Percentiles rank a stretch among this genome's conserved stretches.
Evolutionary conservation across 2,113 vertebrate species (phyloP).

Genomic region (Pluvialis apricaria): DNA sequence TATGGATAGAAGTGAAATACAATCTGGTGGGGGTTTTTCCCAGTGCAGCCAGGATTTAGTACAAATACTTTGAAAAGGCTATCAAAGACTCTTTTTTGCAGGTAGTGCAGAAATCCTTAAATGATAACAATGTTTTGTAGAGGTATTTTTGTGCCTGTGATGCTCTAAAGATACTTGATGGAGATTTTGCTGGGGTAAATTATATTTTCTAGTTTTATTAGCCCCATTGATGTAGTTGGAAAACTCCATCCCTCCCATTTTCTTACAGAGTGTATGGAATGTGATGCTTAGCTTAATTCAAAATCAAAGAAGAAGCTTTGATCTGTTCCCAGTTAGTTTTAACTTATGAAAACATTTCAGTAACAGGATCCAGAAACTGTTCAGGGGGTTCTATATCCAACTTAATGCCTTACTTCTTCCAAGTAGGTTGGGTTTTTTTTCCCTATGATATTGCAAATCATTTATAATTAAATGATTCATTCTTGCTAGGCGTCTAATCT

Average conservation of each 20-base stretch:
- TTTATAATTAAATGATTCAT: neutral
- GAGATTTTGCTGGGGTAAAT: neutral
- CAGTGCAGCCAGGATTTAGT: neutral
- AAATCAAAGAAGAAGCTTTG: neutral
- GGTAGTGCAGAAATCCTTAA: neutral
- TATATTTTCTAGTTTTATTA: neutral
- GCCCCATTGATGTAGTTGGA: neutral
- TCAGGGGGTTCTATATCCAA: neutral
- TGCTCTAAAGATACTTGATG: neutral
- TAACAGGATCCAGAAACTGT: neutral
- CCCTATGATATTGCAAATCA: neutral
- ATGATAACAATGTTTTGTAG: neutral
- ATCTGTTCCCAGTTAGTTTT: neutral
- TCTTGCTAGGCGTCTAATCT: neutral
- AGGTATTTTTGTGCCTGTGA: neutral
- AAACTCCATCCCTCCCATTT: accelerated
- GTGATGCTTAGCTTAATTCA: neutral
- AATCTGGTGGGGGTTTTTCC: neutral
- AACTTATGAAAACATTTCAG: neutral
- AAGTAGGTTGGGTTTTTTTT: neutral
- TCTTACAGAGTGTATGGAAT: neutral
- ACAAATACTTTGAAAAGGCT: neutral
- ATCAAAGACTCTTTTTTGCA: neutral
- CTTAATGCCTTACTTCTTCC: neutral
- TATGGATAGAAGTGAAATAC: neutral